phyloP scores from a whole-genome alignment of 2,888 invertebrate species.

The Hirtodrosophila histrioides region DNA sequence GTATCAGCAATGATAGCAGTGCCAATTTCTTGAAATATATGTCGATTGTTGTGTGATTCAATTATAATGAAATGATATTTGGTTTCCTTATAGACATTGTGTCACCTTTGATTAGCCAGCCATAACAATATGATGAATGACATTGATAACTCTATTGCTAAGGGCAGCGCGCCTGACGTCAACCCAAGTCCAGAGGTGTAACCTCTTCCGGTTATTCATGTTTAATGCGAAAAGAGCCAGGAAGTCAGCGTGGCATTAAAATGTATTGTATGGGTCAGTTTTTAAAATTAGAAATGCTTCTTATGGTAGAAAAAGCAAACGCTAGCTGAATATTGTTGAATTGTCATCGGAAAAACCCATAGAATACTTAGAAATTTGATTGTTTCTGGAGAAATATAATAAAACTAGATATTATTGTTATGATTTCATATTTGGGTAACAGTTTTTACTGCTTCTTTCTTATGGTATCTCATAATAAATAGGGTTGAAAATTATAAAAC shows the following conservation, averaged over 20 bases:
- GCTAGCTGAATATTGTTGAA: constrained; percentile 1
- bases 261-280: constrained; percentile 35
- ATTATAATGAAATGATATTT: constrained; percentile 61
- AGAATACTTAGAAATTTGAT: not conserved
- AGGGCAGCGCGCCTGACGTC: constrained; percentile 46
- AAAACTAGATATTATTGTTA: too few species aligned
- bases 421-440: not conserved
- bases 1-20: constrained; percentile 32
- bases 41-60: constrained; percentile 59
- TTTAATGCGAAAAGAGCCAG: constrained; percentile 3
- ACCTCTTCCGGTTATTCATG: constrained; percentile 45
- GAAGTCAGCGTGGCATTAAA: constrained; percentile 1
- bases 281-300: constrained; percentile 31
- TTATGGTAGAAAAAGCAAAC: not conserved
- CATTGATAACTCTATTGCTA: constrained; percentile 43
- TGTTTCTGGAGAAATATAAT: not conserved
- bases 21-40: constrained; percentile 44
- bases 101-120: constrained; percentile 59
- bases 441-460: too few species aligned
- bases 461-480: too few species aligned
- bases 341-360: not conserved
- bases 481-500: too few species aligned
- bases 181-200: constrained; percentile 30
- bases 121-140: constrained; percentile 34
- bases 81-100: constrained; percentile 71